phyloP scores from a whole-genome alignment of 2,888 invertebrate species.

The Metopia argyrocephala region DNA sequence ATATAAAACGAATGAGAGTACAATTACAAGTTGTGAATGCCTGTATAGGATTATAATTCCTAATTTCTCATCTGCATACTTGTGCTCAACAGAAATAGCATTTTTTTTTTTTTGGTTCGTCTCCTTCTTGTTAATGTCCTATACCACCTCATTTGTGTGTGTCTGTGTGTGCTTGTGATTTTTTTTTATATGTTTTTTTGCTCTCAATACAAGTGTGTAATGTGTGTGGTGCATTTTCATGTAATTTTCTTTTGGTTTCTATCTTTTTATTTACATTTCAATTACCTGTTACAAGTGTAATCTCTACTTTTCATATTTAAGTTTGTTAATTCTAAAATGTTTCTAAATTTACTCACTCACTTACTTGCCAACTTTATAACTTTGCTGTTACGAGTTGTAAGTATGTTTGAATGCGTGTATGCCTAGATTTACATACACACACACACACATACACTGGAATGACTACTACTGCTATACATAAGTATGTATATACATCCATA shows the following conservation, averaged over 20 bases:
- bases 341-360: slow-evolving; percentile 7
- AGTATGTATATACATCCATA: not conserved
- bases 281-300: slow-evolving; percentile 57
- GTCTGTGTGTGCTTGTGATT: not conserved
- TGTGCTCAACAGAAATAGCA: not conserved
- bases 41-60: not conserved
- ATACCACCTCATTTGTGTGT: too few species aligned
- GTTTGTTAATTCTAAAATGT: slow-evolving; percentile 51
- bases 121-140: not conserved
- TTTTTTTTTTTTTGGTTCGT: not conserved
- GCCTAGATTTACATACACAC: not conserved
- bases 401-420: not conserved
- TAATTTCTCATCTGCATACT: slow-evolving; percentile 10
- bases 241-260: not conserved
- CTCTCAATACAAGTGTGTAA: too few species aligned
- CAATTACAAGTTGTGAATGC: not conserved
- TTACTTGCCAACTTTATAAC: not conserved
- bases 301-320: slow-evolving; percentile 53
- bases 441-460: not conserved
- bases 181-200: not conserved
- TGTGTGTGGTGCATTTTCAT: too few species aligned
- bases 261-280: slow-evolving; percentile 51
- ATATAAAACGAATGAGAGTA: not conserved
- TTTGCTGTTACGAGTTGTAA: not conserved
- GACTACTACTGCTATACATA: too few species aligned